phyloP scores from a whole-genome alignment of 2,888 invertebrate genomes.

The Entomobrya proxima region DNA sequence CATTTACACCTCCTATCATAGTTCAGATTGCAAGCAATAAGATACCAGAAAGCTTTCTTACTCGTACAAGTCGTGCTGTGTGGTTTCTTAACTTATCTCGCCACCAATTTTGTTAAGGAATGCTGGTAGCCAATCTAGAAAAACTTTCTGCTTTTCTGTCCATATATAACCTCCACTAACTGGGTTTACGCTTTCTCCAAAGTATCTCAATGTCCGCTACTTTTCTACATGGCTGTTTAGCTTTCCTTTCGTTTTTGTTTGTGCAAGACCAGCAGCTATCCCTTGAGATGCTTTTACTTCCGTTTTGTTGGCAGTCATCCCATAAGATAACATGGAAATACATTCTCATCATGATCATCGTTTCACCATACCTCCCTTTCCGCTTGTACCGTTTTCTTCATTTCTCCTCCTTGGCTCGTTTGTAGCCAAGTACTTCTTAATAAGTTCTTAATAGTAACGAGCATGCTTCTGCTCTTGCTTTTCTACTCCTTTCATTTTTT shows the following conservation, averaged over 20 bases:
- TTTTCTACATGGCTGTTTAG: too few relatives aligned
- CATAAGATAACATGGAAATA: slow-evolving; percentile 14
- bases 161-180: not conserved
- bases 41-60: too few relatives aligned
- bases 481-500: not conserved
- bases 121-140: too few relatives aligned
- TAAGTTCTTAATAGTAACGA: slow-evolving; percentile 9
- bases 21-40: too few relatives aligned
- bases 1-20: slow-evolving; percentile 22
- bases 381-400: not conserved
- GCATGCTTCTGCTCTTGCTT: not conserved
- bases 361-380: not conserved
- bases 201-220: too few relatives aligned
- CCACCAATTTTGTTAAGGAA: too few relatives aligned
- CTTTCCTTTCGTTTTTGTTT: not conserved
- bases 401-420: not conserved
- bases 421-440: slow-evolving; percentile 13
- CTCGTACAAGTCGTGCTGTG: too few relatives aligned
- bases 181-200: too few relatives aligned
- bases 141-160: not conserved
- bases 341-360: not conserved
- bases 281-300: not conserved
- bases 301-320: not conserved
- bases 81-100: too few relatives aligned
- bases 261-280: not conserved